Evolutionary conservation across 2,888 invertebrate genomes (phyloP).

Genomic region (Acrocyrtus sp.): DNA sequence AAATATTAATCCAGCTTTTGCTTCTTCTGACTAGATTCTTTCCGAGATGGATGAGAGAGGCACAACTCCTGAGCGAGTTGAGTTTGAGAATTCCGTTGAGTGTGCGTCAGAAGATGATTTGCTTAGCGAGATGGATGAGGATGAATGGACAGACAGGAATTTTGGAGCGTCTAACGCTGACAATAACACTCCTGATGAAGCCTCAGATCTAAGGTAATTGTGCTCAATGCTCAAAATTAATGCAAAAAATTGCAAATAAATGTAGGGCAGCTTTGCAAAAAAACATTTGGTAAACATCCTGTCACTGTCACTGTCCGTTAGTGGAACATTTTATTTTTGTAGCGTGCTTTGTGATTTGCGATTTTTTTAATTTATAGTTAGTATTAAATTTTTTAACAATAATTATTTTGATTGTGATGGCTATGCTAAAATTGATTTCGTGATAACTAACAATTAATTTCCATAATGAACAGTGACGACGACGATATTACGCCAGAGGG

Average conservation of each 20-base stretch:
- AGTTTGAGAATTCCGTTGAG: slow-evolving; percentile 76
- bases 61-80: slow-evolving; percentile 79
- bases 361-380: no score
- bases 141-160: slow-evolving; percentile 95
- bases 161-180: slow-evolving; percentile 79
- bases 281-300: no score
- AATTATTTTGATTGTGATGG: no score
- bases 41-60: slow-evolving; percentile 64
- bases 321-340: no score
- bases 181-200: slow-evolving; percentile 73
- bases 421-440: no score
- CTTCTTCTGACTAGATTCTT: slow-evolving; percentile 54
- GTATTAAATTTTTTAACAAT: no score
- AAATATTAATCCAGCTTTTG: neutral
- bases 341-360: no score
- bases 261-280: no score
- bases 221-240: no score
- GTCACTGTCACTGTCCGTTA: no score
- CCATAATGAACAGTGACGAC: slow-evolving; percentile 57
- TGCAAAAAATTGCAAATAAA: no score
- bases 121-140: slow-evolving; percentile 87
- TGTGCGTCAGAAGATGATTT: slow-evolving; percentile 67
- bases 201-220: slow-evolving; percentile 65
- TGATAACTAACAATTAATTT: no score
- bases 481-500: slow-evolving; percentile 63